Evolutionary conservation across 2,888 invertebrate species (phyloP).

Genomic region (Drosophila austrosaltans): DNA sequence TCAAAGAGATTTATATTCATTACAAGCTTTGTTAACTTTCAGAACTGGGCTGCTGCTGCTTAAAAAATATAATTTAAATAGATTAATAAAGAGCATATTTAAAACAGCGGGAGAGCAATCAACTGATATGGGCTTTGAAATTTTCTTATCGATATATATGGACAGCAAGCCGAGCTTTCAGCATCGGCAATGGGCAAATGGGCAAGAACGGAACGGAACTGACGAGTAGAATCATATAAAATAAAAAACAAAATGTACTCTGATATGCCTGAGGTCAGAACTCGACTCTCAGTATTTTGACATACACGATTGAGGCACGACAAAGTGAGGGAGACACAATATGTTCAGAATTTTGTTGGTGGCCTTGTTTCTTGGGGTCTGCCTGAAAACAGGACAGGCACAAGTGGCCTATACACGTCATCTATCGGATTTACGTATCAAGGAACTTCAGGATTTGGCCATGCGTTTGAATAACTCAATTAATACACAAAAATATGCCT

Average conservation of each 20-base stretch:
- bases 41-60: neutral
- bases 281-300: conserved; percentile 42
- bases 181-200: neutral
- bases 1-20: neutral
- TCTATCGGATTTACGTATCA: conserved; percentile 75
- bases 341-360: conserved; percentile 35
- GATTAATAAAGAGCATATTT: conserved; percentile 3
- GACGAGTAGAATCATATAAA: neutral
- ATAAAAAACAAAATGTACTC: conserved; percentile 9
- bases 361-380: conserved; percentile 32
- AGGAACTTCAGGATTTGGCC: conserved; percentile 74
- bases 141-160: conserved; percentile 45
- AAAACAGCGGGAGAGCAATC: conserved; percentile 53
- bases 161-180: neutral
- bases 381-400: conserved; percentile 24
- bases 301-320: conserved; percentile 28
- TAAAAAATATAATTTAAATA: neutral
- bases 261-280: conserved; percentile 25
- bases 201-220: neutral
- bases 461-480: conserved; percentile 73
- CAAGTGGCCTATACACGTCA: conserved; percentile 73
- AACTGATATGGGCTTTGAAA: conserved; percentile 37
- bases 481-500: conserved; percentile 75
- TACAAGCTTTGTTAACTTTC: neutral
- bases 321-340: conserved; percentile 27